Evolutionary conservation across 2,113 vertebrate genomes (phyloP), one percentile per base, ranked within the genome.

Genomic region (Oryzias javanicus): DNA sequence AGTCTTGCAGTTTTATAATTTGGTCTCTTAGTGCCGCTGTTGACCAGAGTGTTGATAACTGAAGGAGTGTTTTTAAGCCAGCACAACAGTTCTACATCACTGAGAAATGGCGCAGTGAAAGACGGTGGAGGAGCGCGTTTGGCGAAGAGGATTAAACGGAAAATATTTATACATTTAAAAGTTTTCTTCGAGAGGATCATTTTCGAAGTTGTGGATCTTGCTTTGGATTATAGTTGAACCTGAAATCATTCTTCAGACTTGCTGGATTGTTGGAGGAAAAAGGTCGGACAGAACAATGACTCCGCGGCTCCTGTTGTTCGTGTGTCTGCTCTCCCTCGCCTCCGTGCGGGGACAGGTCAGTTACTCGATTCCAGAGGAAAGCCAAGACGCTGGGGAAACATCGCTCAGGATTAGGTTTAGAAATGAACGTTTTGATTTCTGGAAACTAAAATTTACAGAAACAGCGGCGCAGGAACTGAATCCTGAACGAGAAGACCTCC

Each of bases 1-100:
- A 19, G 5, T 5, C 12, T 7, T 84, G 91, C 75, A 93, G 88
- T 94, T 88, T 89, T 51, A 3, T 88, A 14, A 75, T 85, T 61
- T 91, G 85, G 77, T 93, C 94, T 93, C 89, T 89, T 74, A 89
- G 94, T 87, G 94, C 90, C 94, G 94, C 94, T 95, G 92, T 94
- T 92, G 91, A 88, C 92, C 87, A 91, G 86, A 86, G 85, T 47
- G 48, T 80, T 22, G 19, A n/a, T 5, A 7, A 45, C 27, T 24
- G 48, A 14, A 20, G 6, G 22, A 6, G 50, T 29, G 29, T 53
- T 18, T 56, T 19, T 10, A 45, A 29, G 27, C 5, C 27, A 6
- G 27, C 27, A 7, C 27, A 7, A 4, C 27, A 7, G 49, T 58
- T 54, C 29, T 20, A 60, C 67, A 50, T 55, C 70, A 45, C 19